phyloP scores from a whole-genome alignment of 2,113 vertebrate genomes.

The Ifrita kowaldi region DNA sequence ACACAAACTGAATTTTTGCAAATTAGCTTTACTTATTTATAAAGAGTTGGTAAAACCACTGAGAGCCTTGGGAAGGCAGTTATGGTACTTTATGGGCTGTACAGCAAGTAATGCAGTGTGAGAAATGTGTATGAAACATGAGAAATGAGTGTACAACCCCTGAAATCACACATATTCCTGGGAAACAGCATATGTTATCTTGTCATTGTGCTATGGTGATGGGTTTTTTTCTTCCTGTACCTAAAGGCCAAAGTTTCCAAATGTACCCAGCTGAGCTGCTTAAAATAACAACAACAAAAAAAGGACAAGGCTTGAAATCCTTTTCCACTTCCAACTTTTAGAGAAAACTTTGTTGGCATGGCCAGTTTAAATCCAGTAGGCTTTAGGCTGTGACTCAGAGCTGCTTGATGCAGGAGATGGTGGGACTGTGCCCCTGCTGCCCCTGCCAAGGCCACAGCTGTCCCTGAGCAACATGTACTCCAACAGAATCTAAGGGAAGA shows the following conservation, averaged over 20 bases:
- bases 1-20: neutral
- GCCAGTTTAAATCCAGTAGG: neutral
- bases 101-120: neutral
- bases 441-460: neutral
- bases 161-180: neutral
- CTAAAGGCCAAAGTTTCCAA: neutral
- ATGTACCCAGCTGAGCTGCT: neutral
- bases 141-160: neutral
- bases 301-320: neutral
- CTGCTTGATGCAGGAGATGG: neutral
- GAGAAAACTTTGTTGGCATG: neutral
- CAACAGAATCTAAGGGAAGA: neutral
- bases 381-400: neutral
- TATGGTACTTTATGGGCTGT: neutral
- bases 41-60: neutral
- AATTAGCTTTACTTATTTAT: slow-evolving; percentile 19
- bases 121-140: neutral
- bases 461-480: neutral
- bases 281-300: neutral
- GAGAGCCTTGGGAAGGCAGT: neutral
- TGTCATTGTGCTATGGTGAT: neutral
- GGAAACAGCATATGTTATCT: neutral
- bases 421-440: neutral
- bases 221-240: neutral
- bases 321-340: neutral